Conservation (phyloP, 53 echinoderm and acorn worm genomes). For the Actinopyga echinites region DNA sequence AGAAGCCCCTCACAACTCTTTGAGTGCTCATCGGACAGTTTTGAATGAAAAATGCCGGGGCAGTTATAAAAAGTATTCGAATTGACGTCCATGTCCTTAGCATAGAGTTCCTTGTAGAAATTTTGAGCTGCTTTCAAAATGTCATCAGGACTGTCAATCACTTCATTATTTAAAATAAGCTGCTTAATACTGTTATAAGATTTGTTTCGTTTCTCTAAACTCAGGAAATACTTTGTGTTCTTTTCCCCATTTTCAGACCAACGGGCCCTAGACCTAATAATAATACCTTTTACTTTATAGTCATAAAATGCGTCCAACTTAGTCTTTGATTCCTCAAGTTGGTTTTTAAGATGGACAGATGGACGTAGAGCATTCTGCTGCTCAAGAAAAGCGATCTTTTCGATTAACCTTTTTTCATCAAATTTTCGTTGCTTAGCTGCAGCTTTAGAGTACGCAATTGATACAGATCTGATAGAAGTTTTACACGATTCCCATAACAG, state of each 20-base stretch:
- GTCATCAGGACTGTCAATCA: not conserved
- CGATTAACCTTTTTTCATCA: not conserved
- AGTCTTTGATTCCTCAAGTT: not conserved
- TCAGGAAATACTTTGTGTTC: not conserved
- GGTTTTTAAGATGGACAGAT: not conserved
- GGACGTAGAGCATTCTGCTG: not conserved
- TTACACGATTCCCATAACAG: slow-evolving; percentile 3
- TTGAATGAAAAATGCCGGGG: not conserved
- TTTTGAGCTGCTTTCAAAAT: not conserved
- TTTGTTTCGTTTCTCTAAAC: not conserved
- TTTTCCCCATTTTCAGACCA: not conserved
- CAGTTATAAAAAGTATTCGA: not conserved
- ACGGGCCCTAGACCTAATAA: not conserved
- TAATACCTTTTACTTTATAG: not conserved
- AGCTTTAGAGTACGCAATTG: not conserved
- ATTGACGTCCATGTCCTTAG: not conserved
- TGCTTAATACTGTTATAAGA: not conserved
- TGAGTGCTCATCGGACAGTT: not conserved
- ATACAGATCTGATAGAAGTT: not conserved
- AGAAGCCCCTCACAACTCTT: not conserved
- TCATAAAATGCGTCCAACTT: not conserved
- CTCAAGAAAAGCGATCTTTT: not conserved
- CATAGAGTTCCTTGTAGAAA: not conserved
- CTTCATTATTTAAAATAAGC: not conserved
- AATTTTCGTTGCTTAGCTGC: not conserved